Conservation (phyloP, 2,113 vertebrate genomes). For the Myotis yumanensis region DNA sequence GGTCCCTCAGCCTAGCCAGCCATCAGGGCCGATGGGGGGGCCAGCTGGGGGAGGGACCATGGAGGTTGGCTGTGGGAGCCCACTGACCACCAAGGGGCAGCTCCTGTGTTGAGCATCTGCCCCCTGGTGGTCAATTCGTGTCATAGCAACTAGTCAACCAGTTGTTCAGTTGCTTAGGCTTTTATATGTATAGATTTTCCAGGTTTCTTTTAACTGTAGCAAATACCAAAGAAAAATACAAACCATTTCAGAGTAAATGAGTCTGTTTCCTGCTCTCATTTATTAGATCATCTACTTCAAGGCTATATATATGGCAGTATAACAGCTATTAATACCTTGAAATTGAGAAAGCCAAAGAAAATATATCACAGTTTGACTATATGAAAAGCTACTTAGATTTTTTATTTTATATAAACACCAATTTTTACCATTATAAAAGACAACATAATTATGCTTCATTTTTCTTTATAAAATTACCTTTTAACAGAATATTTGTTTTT, state of each 20-base stretch:
- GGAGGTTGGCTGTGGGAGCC: too few relatives aligned
- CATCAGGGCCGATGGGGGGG: too few relatives aligned
- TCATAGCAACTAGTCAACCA: too few relatives aligned
- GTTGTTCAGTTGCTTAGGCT: too few relatives aligned
- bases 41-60: too few relatives aligned
- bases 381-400: slow-evolving; percentile 67
- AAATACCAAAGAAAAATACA: slow-evolving; percentile 64
- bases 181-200: slow-evolving; percentile 8
- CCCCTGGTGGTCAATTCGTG: too few relatives aligned
- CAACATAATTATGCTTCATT: slow-evolving; percentile 69
- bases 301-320: slow-evolving; percentile 65
- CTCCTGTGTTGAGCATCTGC: too few relatives aligned
- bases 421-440: slow-evolving; percentile 76
- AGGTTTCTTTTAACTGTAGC: slow-evolving; percentile 58
- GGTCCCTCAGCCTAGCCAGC: too few relatives aligned
- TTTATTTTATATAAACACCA: slow-evolving; percentile 74
- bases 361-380: slow-evolving; percentile 66
- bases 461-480: slow-evolving; percentile 77
- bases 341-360: slow-evolving; percentile 70
- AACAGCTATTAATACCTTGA: slow-evolving; percentile 67
- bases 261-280: slow-evolving; percentile 45
- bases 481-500: slow-evolving; percentile 71
- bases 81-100: too few relatives aligned
- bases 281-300: slow-evolving; percentile 52
- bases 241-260: slow-evolving; percentile 46